Conservation (phyloP, 2,888 invertebrate genomes). For the Diaperis boleti region DNA sequence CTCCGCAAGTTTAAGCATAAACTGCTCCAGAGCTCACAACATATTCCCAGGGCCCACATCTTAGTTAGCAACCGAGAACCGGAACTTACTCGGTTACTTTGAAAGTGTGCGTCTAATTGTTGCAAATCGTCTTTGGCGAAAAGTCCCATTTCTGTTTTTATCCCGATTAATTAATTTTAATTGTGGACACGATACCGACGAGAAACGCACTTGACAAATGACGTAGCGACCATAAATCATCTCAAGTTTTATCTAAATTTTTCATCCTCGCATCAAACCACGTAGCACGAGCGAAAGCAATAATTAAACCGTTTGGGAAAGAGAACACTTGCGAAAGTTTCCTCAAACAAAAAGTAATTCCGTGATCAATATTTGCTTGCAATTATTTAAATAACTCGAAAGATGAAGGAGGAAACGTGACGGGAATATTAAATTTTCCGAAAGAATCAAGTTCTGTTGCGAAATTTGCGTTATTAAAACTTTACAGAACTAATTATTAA, state of each 20-base stretch:
- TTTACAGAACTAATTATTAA: slow-evolving; percentile 17
- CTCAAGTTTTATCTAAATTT: slow-evolving; percentile 43
- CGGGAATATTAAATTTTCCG: slow-evolving; percentile 25
- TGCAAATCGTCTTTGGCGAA: slow-evolving; percentile 36
- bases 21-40: slow-evolving; percentile 34
- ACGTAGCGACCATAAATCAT: slow-evolving; percentile 42
- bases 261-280: slow-evolving; percentile 38
- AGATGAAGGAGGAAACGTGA: slow-evolving; percentile 15
- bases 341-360: slow-evolving; percentile 21
- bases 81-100: slow-evolving; percentile 33
- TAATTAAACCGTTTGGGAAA: slow-evolving; percentile 23
- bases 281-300: slow-evolving; percentile 12
- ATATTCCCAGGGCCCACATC: slow-evolving; percentile 40
- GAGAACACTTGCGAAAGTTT: slow-evolving; percentile 3
- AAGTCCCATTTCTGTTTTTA: slow-evolving; percentile 14
- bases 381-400: slow-evolving; percentile 31
- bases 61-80: slow-evolving; percentile 27
- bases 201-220: slow-evolving; percentile 41
- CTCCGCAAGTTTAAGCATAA: slow-evolving; percentile 42
- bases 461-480: slow-evolving; percentile 30
- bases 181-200: slow-evolving; percentile 34
- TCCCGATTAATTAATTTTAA: slow-evolving; percentile 38
- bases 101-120: slow-evolving; percentile 38
- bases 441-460: slow-evolving; percentile 22
- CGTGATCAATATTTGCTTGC: slow-evolving; percentile 25